Evolutionary conservation across 1,140 invertebrate genomes (phyloP).

Genomic region (Lysiphlebus fabarum): DNA sequence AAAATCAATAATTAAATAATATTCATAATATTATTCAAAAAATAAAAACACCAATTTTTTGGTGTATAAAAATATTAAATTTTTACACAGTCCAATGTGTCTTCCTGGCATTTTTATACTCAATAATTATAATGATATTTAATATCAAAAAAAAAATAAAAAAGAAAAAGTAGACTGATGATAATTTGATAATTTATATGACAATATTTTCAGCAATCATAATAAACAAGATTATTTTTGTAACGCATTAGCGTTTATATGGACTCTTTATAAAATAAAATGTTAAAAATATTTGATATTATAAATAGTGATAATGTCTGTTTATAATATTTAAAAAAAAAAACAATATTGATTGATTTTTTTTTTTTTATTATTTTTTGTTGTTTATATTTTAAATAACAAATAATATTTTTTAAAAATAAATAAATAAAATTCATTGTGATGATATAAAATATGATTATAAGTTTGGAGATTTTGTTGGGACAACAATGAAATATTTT

Average conservation of each 20-base stretch:
- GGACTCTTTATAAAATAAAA: slow-evolving; percentile 25
- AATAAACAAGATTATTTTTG: slow-evolving; percentile 40
- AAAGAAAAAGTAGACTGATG: slow-evolving; percentile 1
- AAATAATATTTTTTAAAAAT: too few relatives aligned
- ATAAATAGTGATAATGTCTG: neutral
- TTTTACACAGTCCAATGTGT: too few relatives aligned
- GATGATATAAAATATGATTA: too few relatives aligned
- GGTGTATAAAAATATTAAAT: too few relatives aligned
- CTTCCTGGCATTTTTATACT: too few relatives aligned
- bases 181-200: slow-evolving; percentile 1
- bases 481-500: slow-evolving; percentile 24
- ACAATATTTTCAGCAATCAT: too few relatives aligned
- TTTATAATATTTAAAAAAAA: neutral
- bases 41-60: too few relatives aligned
- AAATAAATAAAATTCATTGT: too few relatives aligned
- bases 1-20: too few relatives aligned
- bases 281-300: slow-evolving; percentile 15
- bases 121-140: too few relatives aligned
- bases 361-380: neutral
- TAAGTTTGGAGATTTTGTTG: slow-evolving; percentile 23
- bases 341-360: neutral
- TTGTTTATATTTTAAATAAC: neutral
- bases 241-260: slow-evolving; percentile 39
- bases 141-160: too few relatives aligned
- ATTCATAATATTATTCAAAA: too few relatives aligned